phyloP scores from a whole-genome alignment of 2,888 invertebrate species.

The Lacanobia wlatinum region DNA sequence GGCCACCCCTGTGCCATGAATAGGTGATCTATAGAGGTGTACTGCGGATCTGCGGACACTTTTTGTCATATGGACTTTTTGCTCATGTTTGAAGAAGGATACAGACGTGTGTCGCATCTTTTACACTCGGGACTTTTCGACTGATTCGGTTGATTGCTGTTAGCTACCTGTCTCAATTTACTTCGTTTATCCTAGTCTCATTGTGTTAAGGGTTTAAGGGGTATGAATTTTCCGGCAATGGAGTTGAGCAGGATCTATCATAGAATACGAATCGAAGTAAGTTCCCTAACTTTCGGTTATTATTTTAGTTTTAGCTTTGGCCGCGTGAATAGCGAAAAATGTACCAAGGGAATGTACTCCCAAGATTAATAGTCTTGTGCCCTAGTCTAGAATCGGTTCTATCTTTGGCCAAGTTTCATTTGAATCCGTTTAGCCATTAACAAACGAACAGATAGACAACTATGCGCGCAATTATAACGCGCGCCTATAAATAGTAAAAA shows the following conservation, averaged over 20 bases:
- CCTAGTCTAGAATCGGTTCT: too few species aligned
- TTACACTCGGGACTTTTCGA: background rate
- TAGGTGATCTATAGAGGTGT: slow-evolving; percentile 43
- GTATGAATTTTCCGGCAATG: background rate
- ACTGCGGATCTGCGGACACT: slow-evolving; percentile 12
- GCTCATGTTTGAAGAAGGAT: slow-evolving; percentile 17
- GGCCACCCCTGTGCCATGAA: slow-evolving; percentile 38
- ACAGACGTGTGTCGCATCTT: slow-evolving; percentile 44
- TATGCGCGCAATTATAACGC: too few species aligned
- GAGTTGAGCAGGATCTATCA: background rate
- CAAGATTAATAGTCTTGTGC: too few species aligned
- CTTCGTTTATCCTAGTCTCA: slow-evolving; percentile 18
- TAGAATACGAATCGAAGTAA: background rate
- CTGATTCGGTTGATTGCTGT: slow-evolving; percentile 35
- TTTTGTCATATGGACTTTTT: slow-evolving; percentile 26
- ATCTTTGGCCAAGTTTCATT: too few species aligned
- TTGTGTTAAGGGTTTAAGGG: background rate
- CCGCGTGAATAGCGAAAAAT: too few species aligned
- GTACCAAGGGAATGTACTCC: too few species aligned
- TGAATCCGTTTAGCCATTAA: too few species aligned
- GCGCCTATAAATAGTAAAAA: too few species aligned
- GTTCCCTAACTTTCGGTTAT: background rate
- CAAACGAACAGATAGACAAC: too few species aligned
- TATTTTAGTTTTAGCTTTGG: background rate
- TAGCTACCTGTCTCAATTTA: slow-evolving; percentile 27